Conservation (phyloP, 2,113 vertebrate species). For the Petromus typicus region DNA sequence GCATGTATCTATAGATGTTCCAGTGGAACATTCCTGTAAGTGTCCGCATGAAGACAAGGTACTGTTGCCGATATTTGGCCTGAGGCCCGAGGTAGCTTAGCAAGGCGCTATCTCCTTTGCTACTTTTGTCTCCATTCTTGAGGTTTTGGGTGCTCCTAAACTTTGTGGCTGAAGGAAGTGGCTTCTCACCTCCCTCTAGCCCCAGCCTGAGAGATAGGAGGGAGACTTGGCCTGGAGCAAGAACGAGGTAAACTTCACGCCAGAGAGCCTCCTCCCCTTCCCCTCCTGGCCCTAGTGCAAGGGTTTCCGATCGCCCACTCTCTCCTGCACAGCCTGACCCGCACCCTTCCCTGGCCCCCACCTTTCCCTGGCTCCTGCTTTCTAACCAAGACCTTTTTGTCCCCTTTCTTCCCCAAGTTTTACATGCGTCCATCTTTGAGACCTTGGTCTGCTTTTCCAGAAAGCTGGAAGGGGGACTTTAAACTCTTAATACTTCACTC, state of each 20-base stretch:
- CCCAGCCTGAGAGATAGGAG: not conserved
- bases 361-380: not conserved
- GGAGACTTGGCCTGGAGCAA: not conserved
- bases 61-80: not conserved
- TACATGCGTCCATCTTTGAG: not conserved
- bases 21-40: not conserved
- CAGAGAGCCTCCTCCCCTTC: not conserved
- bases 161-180: not conserved
- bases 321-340: not conserved
- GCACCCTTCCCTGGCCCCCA: not conserved
- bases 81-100: not conserved
- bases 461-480: not conserved
- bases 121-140: not conserved
- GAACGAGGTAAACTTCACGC: not conserved
- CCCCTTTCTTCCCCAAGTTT: not conserved
- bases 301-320: not conserved
- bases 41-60: not conserved
- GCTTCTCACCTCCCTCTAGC: not conserved
- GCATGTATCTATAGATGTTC: not conserved
- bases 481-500: not conserved
- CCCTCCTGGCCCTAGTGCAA: not conserved
- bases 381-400: not conserved
- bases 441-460: not conserved
- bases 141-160: not conserved
- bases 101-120: not conserved